Base-by-base conservation (phyloP, 2,113 vertebrate species). In the Salvelinus namaycush region DNA sequence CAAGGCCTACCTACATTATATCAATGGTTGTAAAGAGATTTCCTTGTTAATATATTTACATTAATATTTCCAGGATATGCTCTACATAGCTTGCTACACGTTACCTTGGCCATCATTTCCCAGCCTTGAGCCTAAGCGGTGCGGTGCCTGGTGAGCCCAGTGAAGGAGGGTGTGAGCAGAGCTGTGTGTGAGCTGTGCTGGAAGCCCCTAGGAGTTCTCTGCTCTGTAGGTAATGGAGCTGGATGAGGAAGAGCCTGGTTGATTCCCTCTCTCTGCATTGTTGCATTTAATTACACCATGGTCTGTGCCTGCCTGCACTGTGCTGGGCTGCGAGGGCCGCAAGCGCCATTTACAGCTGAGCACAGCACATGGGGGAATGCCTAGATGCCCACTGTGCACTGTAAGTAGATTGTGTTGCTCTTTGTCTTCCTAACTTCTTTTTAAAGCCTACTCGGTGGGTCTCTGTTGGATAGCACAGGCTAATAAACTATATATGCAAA, bases 311-410 rank as follows among this genome's bases (percentile, higher is more conserved):
- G 84, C 76, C 84, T 5, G 51, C 51, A 0, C 12, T 54, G 51
- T 54, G 51, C 16, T 54, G 51, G 51, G 51, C 51, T 54, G 39
- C 39, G 0, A 44, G 39, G 39, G 39, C 39, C 9, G 51, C 51
- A 1, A 84, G 88, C 80, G 85, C 84, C 51, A 86, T 86, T 85
- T 87, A 79, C 82, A 84, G 85, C 88, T 89, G 89, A 89, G 84
- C 80, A 14, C 81, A 86, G 89, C 87, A 83, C 90, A 88, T 81
- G 82, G 79, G 89, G 88, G 87, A 90, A 86, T 89, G 87, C 80
- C 78, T 76, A 69, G 83, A 81, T 88, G 83, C 87, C 83, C 85
- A 74, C 79, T 80, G 78, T 84, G 80, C 83, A 78, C 77, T 66
- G 80, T 85, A 83, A 72, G 84, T 84, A 76, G 88, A 92, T 86